phyloP scores from a whole-genome alignment of 2,888 invertebrate species.

The Drosophila mulleri region DNA sequence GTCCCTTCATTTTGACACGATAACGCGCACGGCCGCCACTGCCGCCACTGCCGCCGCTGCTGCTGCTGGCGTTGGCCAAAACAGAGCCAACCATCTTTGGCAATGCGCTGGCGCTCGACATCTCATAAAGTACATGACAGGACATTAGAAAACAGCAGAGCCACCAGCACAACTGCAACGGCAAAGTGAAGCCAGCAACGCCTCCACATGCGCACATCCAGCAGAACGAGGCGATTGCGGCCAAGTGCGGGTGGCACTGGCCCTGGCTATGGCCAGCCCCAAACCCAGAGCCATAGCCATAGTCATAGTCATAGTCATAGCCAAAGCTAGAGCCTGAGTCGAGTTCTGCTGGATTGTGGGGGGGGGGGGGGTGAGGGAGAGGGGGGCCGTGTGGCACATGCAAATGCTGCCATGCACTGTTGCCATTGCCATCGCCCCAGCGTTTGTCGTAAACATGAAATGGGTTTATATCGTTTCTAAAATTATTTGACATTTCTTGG shows the following conservation, averaged over 20 bases:
- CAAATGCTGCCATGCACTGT: conserved; percentile 58
- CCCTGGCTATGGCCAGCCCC: neutral
- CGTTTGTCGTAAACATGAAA: conserved; percentile 82
- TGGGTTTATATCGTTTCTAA: conserved; percentile 83
- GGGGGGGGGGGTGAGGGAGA: neutral
- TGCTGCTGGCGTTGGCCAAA: conserved; percentile 45
- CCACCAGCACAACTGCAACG: conserved; percentile 44
- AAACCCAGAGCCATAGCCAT: neutral
- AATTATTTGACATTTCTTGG: conserved; percentile 84
- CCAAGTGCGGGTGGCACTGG: conserved; percentile 18
- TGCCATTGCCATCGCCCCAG: conserved; percentile 37
- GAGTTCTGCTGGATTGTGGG: neutral
- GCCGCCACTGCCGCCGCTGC: conserved; percentile 34
- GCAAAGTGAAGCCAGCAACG: conserved; percentile 36
- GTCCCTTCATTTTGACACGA: conserved; percentile 81
- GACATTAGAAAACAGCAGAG: conserved; percentile 78
- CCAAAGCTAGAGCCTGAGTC: neutral
- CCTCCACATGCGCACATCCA: conserved; percentile 39
- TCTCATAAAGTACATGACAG: conserved; percentile 82
- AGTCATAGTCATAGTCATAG: neutral
- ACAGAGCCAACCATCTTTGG: conserved; percentile 73
- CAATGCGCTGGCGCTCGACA: conserved; percentile 77
- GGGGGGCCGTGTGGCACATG: conserved; percentile 51
- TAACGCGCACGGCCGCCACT: conserved; percentile 68
- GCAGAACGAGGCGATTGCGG: conserved; percentile 12